These are phyloP conservation scores for Calephelis virginiensis DNA, from an alignment of 1,140 invertebrate genomes.

Conservation along the genomic window DNA sequence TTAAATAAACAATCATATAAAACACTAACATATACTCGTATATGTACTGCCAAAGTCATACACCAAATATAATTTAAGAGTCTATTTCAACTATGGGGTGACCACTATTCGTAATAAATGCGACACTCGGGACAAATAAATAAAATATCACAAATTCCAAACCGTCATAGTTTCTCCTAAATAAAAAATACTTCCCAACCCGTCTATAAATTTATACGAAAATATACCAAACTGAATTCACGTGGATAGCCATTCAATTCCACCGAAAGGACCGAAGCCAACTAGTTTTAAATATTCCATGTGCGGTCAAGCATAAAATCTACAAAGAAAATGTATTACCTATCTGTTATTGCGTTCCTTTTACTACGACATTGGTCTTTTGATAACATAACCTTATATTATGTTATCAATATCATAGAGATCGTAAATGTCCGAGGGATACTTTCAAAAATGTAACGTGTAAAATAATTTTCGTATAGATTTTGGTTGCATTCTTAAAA, in stretches of 20 bases:
- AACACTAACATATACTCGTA: background rate
- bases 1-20: background rate
- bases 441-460: conserved; percentile 14
- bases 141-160: conserved; percentile 20
- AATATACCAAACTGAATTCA: conserved; percentile 60
- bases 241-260: conserved; percentile 62
- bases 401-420: conserved; percentile 55
- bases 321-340: conserved; percentile 75
- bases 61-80: too few relatives aligned
- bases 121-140: background rate
- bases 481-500: too few relatives aligned
- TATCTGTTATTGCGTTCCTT: conserved; percentile 68
- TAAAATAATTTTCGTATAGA: background rate
- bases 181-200: conserved; percentile 32
- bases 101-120: background rate
- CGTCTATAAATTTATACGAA: conserved; percentile 38
- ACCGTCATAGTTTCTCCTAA: conserved; percentile 28
- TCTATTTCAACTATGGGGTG: too few relatives aligned
- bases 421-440: conserved; percentile 23
- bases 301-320: conserved; percentile 72
- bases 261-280: conserved; percentile 52
- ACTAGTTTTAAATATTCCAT: conserved; percentile 74
- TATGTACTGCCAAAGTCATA: background rate
- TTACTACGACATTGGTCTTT: conserved; percentile 42
- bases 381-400: conserved; percentile 55